Percentiles rank a stretch among this genome's conserved stretches.
phyloP scores from a whole-genome alignment of 2,113 vertebrate species.

The Coptodon rendalli region DNA sequence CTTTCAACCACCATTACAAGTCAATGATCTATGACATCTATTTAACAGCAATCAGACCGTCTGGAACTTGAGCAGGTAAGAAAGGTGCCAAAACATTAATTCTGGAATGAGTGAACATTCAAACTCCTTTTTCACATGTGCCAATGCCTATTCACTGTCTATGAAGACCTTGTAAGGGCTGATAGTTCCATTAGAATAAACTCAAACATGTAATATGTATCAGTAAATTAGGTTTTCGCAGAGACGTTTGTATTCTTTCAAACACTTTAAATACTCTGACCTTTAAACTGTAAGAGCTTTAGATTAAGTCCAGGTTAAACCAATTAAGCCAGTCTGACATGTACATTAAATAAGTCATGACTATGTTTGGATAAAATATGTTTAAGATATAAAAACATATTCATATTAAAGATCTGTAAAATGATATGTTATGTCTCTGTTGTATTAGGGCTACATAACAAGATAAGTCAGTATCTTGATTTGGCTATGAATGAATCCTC shows the following conservation, averaged over 20 bases:
- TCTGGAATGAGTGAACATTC: background rate
- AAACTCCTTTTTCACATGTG: background rate
- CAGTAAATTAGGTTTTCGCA: fast-evolving
- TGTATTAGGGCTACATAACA: background rate
- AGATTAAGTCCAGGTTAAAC: background rate
- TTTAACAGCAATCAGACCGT: background rate
- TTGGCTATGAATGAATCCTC: fast-evolving
- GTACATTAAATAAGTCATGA: fast-evolving
- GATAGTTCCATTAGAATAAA: background rate
- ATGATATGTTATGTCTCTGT: background rate
- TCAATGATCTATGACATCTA: background rate
- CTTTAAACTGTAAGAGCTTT: background rate
- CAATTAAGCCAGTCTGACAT: background rate
- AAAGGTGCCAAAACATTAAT: background rate
- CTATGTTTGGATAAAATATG: background rate
- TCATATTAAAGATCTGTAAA: background rate
- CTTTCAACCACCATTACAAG: background rate
- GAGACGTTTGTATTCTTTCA: fast-evolving
- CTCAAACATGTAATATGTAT: background rate
- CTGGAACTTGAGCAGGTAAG: background rate
- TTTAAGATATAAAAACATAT: background rate
- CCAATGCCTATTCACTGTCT: fast-evolving
- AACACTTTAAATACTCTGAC: background rate
- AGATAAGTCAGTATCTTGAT: background rate
- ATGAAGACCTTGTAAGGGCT: background rate